These are phyloP conservation scores for Rhagoletis pomonella DNA, from an alignment of 1,140 invertebrate species.

Conservation along the genomic window DNA sequence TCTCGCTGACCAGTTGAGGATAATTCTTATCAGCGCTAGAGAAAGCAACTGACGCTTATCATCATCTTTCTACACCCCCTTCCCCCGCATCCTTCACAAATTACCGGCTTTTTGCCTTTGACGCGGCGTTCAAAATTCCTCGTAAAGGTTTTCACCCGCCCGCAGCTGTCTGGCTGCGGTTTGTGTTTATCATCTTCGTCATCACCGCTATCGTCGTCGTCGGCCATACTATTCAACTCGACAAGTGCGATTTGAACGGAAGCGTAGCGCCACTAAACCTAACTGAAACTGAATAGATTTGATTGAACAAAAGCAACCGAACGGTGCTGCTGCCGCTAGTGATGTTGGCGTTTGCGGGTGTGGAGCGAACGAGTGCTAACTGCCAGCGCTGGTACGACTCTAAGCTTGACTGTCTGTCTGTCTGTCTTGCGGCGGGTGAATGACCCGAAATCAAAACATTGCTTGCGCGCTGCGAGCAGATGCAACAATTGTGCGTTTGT, in stretches of 20 bases:
- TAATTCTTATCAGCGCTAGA: background rate
- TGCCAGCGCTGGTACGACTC: background rate
- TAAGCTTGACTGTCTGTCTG: conserved; percentile 41
- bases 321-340: background rate
- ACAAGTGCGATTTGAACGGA: background rate
- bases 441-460: conserved; percentile 57
- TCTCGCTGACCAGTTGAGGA: background rate
- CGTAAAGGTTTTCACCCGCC: background rate
- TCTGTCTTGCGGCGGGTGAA: conserved; percentile 47
- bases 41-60: background rate
- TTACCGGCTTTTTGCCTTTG: background rate
- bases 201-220: background rate
- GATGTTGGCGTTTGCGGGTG: conserved; percentile 25
- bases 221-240: background rate
- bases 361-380: conserved; percentile 1
- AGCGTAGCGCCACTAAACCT: background rate
- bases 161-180: background rate
- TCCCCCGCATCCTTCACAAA: background rate
- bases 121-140: background rate
- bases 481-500: conserved; percentile 56
- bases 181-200: conserved; percentile 39
- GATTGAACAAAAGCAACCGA: background rate
- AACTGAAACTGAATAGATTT: conserved; percentile 11
- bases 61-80: background rate
- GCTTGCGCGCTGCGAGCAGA: conserved; percentile 43